phyloP scores from a whole-genome alignment of 2,888 invertebrate genomes.

The Cantharis rufa region DNA sequence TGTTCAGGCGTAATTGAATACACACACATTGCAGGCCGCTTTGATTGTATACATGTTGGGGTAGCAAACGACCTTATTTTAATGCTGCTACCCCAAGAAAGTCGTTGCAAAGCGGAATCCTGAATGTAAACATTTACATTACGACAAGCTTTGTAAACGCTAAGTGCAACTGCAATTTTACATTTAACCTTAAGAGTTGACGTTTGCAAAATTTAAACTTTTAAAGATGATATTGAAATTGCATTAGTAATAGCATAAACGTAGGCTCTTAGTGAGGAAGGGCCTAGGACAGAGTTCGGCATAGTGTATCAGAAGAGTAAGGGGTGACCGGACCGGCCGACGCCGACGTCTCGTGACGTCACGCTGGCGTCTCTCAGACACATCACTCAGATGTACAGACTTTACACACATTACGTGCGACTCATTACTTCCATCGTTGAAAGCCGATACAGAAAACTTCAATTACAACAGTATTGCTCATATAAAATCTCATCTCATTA shows the following conservation, averaged over 20 bases:
- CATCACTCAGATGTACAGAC: conserved; percentile 46
- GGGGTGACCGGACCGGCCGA: conserved; percentile 43
- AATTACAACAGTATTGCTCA: conserved; percentile 15
- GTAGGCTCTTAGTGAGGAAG: conserved; percentile 28
- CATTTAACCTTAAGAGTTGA: not conserved
- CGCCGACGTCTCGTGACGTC: conserved; percentile 51
- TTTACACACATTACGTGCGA: conserved; percentile 44
- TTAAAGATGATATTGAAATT: conserved; percentile 16
- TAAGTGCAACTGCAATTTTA: not conserved
- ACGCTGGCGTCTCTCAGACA: conserved; percentile 49
- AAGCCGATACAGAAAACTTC: conserved; percentile 14
- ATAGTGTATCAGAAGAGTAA: conserved; percentile 24
- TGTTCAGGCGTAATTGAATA: not conserved
- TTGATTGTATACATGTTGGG: not conserved
- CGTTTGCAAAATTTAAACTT: conserved; percentile 4
- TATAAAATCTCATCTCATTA: not conserved
- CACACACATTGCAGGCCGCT: not conserved
- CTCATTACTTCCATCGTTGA: conserved; percentile 40
- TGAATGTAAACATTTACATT: not conserved
- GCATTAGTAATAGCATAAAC: conserved; percentile 18
- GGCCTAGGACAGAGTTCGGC: conserved; percentile 27
- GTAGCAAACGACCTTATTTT: not conserved
- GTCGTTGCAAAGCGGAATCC: not conserved
- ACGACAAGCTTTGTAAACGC: not conserved
- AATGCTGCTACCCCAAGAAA: not conserved